These are phyloP conservation scores for Campoletis sonorensis DNA, from an alignment of 1,140 invertebrate genomes.

Conservation along the genomic window DNA sequence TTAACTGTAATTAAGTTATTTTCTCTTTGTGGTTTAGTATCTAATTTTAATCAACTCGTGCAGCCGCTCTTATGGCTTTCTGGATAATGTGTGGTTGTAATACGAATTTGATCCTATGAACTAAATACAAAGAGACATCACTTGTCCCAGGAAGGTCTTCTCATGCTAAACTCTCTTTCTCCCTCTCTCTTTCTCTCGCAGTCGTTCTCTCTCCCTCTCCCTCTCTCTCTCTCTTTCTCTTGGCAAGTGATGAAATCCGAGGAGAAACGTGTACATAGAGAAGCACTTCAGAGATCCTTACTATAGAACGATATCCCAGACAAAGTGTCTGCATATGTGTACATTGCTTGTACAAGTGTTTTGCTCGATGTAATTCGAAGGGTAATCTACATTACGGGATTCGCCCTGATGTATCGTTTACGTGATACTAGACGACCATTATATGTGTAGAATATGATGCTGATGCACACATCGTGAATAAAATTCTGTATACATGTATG, in stretches of 20 bases:
- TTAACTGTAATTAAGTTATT: neutral
- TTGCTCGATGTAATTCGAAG: conserved; percentile 25
- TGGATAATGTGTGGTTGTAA: neutral
- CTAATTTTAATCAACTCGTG: conserved; percentile 30
- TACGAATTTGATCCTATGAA: conserved; percentile 27
- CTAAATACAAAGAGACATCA: conserved; percentile 2
- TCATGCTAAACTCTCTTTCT: neutral
- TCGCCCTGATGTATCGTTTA: conserved; percentile 33
- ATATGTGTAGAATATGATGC: neutral
- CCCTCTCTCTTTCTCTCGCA: neutral
- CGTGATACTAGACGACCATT: conserved; percentile 4
- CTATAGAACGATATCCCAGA: neutral
- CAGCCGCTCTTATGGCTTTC: neutral
- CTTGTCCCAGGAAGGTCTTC: conserved; percentile 13
- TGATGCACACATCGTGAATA: neutral
- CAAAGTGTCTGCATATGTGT: neutral
- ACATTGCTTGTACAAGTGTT: neutral
- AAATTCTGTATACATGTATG: neutral
- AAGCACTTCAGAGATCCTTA: neutral
- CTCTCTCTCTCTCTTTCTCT: neutral
- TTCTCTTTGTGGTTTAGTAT: neutral
- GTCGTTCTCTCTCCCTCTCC: neutral
- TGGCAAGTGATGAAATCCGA: conserved; percentile 28
- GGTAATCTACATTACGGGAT: conserved; percentile 36
- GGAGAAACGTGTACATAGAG: conserved; percentile 17